Base-by-base conservation (phyloP, 2,797 vertebrate genomes). In the Siniperca undulata region DNA sequence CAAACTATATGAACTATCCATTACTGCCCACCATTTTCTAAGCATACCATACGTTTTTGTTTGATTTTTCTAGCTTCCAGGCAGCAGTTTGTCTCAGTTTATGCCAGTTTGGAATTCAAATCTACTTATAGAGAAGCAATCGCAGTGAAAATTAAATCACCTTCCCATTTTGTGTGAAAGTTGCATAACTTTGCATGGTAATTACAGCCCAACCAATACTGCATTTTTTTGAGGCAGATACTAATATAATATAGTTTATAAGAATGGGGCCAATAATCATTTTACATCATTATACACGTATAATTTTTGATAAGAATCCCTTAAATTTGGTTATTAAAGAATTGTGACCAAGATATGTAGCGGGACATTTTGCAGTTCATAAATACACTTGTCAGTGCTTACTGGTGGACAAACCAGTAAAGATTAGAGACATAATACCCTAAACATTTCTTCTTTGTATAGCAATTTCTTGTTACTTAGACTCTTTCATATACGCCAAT, bases 1-100 rank as follows among this genome's bases (percentile, higher is more conserved):
- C 59, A 70, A 81, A 86, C 46, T 56, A 71, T 52, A 52, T 61
- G 42, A 46, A 72, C n/a, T 72, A 80, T 74, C 9, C 20, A 50
- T 79, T 53, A 22, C 42, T 61, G 50, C 30, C 22, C 60, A 69
- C 58, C 30, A 6, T 60, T 77, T 72, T 74, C 40, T 20, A 38
- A 69, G 7, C 16, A 36, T 40, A 17, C 17, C 7, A 24, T 36
- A 52, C 8, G 2, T 20, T 50, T 7, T 36, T n/a, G 3, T 42
- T 70, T 27, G 1, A 30, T 5, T 27, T 59, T 80, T 46, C n/a
- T 27, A 24, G 24, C 19, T 36, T 77, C 42, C 52, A n/a, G 36
- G 27, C 46, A 76, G 27, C 34, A 52, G 66, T 56, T 75, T 70
- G 52, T 80, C 66, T 69, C 19, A 65, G 9, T 55, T 71, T 1